Evolutionary conservation across 2,797 vertebrate genomes (phyloP), one percentile per base, ranked within the genome.

Genomic region (Xiphophorus birchmanni): DNA sequence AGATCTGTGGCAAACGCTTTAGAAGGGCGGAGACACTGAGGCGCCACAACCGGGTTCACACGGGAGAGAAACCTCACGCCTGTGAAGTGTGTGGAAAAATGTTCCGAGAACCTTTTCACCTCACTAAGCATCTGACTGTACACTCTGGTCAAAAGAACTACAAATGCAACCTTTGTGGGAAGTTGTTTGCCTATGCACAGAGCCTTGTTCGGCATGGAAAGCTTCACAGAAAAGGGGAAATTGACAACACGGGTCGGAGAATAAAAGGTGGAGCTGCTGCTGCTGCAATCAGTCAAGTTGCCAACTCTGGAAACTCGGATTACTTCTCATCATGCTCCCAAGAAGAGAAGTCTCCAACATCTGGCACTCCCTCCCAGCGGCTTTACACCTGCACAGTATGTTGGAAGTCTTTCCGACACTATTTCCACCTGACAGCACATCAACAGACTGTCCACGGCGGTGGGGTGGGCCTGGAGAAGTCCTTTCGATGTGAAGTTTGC

Each of bases 81-180:
- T 99, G 98, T 15, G 96, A 97, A 0, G 96, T 99, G 1, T 99
- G 98, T 1, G 97, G 98, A 0, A 99, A 99, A 87, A 96, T 96
- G 85, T 98, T 99, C 92, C 95, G 98, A 0, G 98, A 99, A 85
- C 97, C 97, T 15, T 99, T 99, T 94, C 98, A 99, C 93, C 96
- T 99, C 85, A 97, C 97, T 84, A 99, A 99, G 83, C 98, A 99
- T 84, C 96, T 97, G 77, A 98, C 97, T 0, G 98, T 99, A 86
- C 97, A 98, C 94, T 98, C 97, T 0, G 96, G 97, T 0, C 97
- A 97, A 77, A 97, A 98, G 85, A 98, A 98, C 91, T 98, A 97
- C 95, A 97, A 97, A 80, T 99, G 98, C 71, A 97, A 97, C 18
- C 95, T 97, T 2, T 99, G 98, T 0, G 97, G 97, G 58, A 99